phyloP scores from a whole-genome alignment of 2,113 vertebrate species.

The Mormyrus lacerda region DNA sequence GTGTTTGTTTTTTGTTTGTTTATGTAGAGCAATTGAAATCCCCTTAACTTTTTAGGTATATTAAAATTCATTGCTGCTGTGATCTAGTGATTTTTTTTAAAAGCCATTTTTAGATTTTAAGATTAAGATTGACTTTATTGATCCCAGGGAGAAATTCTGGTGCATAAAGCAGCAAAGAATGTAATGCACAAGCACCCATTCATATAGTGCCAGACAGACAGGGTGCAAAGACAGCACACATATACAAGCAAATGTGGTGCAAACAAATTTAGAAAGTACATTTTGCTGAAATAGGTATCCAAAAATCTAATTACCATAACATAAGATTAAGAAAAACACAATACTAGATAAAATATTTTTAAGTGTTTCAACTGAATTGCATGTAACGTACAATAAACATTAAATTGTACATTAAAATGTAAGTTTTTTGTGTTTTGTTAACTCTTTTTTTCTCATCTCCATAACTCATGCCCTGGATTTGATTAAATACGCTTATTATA shows the following conservation, averaged over 20 bases:
- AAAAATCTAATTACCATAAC: neutral
- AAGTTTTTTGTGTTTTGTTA: neutral
- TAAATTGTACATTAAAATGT: neutral
- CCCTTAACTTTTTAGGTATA: neutral
- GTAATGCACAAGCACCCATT: neutral
- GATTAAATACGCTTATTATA: neutral
- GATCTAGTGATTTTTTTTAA: neutral
- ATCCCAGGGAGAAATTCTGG: neutral
- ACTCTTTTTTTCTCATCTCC: neutral
- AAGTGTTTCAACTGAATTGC: neutral
- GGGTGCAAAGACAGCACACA: neutral
- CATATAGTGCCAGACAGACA: neutral
- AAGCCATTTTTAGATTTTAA: neutral
- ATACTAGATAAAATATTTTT: neutral
- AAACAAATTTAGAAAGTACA: neutral
- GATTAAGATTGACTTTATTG: neutral
- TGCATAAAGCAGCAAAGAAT: neutral
- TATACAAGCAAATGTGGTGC: neutral
- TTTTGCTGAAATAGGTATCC: neutral
- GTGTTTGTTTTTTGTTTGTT: neutral
- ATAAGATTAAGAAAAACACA: neutral
- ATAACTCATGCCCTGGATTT: neutral
- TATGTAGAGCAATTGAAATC: neutral
- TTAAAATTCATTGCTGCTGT: neutral
- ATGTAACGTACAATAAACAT: neutral